phyloP scores from a whole-genome alignment of 2,113 vertebrate genomes.

The Amia ocellicauda region DNA sequence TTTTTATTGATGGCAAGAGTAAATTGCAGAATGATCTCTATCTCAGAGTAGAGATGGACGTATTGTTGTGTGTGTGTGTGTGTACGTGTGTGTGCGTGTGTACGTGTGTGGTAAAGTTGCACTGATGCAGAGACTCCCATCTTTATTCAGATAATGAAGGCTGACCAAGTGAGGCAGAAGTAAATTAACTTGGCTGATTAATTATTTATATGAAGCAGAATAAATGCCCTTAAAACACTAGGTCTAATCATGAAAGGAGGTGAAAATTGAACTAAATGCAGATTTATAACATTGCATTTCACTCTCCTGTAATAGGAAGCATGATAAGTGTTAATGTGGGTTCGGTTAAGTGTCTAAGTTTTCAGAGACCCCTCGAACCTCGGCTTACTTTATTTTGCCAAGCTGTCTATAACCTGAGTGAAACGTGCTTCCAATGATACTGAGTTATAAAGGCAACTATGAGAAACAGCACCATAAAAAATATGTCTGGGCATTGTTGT shows the following conservation, averaged over 20 bases:
- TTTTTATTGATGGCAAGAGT: neutral
- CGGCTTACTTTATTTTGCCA: neutral
- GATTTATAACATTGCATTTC: conserved; percentile 71
- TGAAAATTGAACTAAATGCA: conserved; percentile 80
- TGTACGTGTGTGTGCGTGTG: no score
- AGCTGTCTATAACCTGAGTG: neutral
- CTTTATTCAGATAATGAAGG: conserved; percentile 89
- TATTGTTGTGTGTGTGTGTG: conserved; percentile 37
- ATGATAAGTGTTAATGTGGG: conserved; percentile 43
- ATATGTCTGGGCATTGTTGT: no score
- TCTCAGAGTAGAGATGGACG: conserved; percentile 49
- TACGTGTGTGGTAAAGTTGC: conserved; percentile 59
- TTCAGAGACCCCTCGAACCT: conserved; percentile 32
- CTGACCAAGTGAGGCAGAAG: conserved; percentile 91
- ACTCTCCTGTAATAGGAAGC: conserved; percentile 52
- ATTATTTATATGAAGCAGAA: conserved; percentile 97
- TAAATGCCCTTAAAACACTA: conserved; percentile 92
- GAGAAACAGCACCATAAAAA: no score
- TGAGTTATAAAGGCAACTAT: no score
- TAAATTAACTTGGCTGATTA: conserved; percentile 95
- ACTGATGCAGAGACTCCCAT: conserved; percentile 67
- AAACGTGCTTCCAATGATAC: no score
- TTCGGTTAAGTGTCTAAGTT: conserved; percentile 43
- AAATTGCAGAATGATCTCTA: neutral
- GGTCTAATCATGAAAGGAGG: conserved; percentile 76